Evolutionary conservation across 2,113 vertebrate species (phyloP).

Genomic region (Cyprinodon variegatus): DNA sequence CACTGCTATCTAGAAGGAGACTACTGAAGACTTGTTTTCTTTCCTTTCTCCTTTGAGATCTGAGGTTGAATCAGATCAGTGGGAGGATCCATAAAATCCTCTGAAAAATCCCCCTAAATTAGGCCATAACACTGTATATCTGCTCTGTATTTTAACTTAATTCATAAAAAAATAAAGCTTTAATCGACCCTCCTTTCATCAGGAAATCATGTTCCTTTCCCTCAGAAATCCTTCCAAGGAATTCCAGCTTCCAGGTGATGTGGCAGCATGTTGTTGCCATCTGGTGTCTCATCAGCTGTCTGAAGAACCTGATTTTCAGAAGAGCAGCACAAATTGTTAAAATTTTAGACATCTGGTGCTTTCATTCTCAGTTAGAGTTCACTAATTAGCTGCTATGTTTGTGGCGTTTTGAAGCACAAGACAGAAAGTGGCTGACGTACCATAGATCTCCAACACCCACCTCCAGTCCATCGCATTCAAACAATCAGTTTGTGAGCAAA

Average conservation of each 20-base stretch:
- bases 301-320: conserved; percentile 26
- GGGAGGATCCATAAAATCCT: neutral
- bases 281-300: conserved; percentile 27
- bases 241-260: neutral
- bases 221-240: neutral
- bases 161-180: neutral
- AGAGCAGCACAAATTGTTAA: conserved; percentile 34
- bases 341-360: conserved; percentile 54
- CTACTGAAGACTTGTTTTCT: conserved; percentile 24
- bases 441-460: conserved; percentile 22
- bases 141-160: neutral
- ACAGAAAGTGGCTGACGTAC: conserved; percentile 21
- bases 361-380: conserved; percentile 51
- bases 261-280: conserved; percentile 12
- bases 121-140: too few species aligned
- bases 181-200: neutral
- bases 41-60: conserved; percentile 11
- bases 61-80: neutral
- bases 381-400: conserved; percentile 50
- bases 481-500: conserved; percentile 5
- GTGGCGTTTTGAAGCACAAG: conserved; percentile 21
- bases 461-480: conserved; percentile 13
- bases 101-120: neutral
- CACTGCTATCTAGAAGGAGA: too few species aligned
- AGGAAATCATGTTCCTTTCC: neutral